Percentiles rank a stretch among this genome's conserved stretches.
phyloP scores from a whole-genome alignment of 2,113 vertebrate genomes.

The Daphoenositta chrysoptera region DNA sequence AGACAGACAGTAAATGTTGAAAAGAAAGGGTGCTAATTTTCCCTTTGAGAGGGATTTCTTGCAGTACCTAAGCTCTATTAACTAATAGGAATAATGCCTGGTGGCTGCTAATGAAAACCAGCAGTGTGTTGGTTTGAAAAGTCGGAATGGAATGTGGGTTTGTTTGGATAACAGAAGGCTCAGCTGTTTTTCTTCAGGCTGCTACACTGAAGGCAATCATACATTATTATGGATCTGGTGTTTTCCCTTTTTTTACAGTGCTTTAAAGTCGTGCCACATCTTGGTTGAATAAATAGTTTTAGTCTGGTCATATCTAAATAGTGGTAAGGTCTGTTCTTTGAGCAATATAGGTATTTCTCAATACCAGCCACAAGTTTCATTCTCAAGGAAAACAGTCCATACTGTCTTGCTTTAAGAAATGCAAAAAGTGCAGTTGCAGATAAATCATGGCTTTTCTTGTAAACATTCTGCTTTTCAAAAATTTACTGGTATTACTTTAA shows the following conservation, averaged over 20 bases:
- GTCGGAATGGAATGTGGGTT: constrained; percentile 21
- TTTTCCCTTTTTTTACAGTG: constrained; percentile 6
- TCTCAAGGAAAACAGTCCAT: not conserved
- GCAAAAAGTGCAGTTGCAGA: not conserved
- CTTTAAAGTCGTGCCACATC: not conserved
- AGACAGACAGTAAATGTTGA: not conserved
- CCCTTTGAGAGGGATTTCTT: not conserved
- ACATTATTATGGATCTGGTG: not conserved
- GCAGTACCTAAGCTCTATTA: not conserved
- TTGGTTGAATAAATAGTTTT: not conserved
- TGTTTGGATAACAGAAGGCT: constrained; percentile 19
- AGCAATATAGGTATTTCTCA: not conserved
- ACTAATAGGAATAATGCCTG: not conserved
- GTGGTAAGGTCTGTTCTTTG: not conserved
- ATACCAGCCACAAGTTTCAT: not conserved
- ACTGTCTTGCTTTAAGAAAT: not conserved
- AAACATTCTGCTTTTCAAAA: not conserved
- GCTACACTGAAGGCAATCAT: not conserved
- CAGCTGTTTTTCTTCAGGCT: constrained; percentile 45
- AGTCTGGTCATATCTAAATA: not conserved
- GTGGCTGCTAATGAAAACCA: constrained; percentile 42
- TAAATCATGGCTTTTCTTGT: not conserved
- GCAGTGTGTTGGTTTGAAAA: constrained; percentile 26
- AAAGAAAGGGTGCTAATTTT: not conserved
- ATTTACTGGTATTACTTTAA: not conserved